Percentiles rank a stretch among this genome's conserved stretches.
These are phyloP conservation scores for Lutraria rhynchaena DNA, from an alignment of 1,140 invertebrate species.

Conservation along the genomic window DNA sequence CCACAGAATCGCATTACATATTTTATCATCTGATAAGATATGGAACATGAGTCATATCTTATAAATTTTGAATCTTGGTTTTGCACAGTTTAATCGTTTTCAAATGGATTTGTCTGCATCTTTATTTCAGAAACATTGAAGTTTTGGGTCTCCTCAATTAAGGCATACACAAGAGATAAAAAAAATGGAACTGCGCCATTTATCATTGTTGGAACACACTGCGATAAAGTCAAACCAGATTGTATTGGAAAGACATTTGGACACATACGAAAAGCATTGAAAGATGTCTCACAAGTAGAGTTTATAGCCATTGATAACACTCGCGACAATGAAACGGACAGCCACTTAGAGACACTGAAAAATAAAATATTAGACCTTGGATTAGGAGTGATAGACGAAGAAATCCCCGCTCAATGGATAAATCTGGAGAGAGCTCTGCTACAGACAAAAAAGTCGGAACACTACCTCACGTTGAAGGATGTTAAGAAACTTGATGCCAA, in stretches of 20 bases:
- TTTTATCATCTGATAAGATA: too few relatives aligned
- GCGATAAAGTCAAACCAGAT: not conserved
- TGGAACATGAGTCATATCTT: too few relatives aligned
- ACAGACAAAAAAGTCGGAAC: not conserved
- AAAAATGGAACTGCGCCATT: constrained; percentile 23
- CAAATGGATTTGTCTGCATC: too few relatives aligned
- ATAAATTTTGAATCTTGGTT: too few relatives aligned
- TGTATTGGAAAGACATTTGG: not conserved
- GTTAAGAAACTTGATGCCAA: constrained; percentile 1
- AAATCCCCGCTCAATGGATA: constrained; percentile 38
- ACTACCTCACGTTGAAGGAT: not conserved
- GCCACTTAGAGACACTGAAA: not conserved
- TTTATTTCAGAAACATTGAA: constrained; percentile 16
- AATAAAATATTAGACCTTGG: constrained; percentile 23
- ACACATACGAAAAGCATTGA: not conserved
- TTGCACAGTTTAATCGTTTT: too few relatives aligned
- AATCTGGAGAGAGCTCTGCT: constrained; percentile 23
- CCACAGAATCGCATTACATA: too few relatives aligned
- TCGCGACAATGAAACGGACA: not conserved
- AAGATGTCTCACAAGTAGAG: not conserved
- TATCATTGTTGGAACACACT: constrained; percentile 44
- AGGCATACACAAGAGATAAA: constrained; percentile 12
- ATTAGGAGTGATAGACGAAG: constrained; percentile 2
- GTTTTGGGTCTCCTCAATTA: constrained; percentile 49
- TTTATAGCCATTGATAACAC: constrained; percentile 24